Evolutionary conservation across 2,797 vertebrate species (phyloP).

Genomic region (Myotis daubentonii): DNA sequence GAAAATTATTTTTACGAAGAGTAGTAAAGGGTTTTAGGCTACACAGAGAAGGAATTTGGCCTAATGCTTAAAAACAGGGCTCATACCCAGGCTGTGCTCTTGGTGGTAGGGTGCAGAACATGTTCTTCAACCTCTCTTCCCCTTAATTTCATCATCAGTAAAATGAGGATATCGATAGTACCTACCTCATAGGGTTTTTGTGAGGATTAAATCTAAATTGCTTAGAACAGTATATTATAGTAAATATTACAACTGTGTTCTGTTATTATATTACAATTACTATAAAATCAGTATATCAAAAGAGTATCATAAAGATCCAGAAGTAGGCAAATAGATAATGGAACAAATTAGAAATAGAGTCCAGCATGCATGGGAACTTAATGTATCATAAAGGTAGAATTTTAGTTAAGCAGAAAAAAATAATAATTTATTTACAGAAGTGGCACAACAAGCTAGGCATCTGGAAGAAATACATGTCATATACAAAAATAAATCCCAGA

Average conservation of each 20-base stretch:
- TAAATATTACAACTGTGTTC: not conserved
- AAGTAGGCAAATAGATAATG: not conserved
- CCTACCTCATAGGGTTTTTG: not conserved
- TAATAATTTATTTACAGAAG: constrained; percentile 68
- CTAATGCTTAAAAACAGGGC: not conserved
- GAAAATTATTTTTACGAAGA: not conserved
- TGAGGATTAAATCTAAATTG: constrained; percentile 41
- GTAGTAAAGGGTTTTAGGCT: not conserved
- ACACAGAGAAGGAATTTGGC: not conserved
- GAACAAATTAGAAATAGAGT: constrained; percentile 32
- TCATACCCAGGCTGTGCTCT: not conserved
- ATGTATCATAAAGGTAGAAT: constrained; percentile 65
- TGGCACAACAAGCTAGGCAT: constrained; percentile 55
- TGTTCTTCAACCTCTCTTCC: not conserved
- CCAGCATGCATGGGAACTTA: not conserved
- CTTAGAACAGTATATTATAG: not conserved
- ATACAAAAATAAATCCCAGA: constrained; percentile 73
- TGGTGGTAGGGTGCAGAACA: not conserved
- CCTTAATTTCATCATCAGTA: not conserved
- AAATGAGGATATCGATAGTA: not conserved
- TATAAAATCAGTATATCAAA: constrained; percentile 8
- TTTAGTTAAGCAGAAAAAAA: constrained; percentile 54
- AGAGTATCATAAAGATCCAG: constrained; percentile 16
- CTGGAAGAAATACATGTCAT: constrained; percentile 74
- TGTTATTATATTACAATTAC: not conserved